Conservation (phyloP, 2,113 vertebrate species). For the Galemys pyrenaicus region DNA sequence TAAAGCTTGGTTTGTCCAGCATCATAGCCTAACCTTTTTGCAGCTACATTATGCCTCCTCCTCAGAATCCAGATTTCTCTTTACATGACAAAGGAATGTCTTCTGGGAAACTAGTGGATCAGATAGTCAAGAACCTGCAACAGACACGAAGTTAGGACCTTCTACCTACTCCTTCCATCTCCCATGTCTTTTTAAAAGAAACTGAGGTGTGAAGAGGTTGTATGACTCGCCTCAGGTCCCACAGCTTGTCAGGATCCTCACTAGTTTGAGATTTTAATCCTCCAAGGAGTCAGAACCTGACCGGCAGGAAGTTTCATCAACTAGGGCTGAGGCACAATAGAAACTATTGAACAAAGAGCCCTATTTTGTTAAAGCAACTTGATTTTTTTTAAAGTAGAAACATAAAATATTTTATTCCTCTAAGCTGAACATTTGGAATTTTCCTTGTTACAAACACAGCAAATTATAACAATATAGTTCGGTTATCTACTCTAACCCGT, state of each 20-base stretch:
- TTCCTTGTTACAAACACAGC: constrained; percentile 15
- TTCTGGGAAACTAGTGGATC: neutral
- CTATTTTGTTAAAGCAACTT: neutral
- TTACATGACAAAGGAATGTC: neutral
- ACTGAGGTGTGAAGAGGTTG: neutral
- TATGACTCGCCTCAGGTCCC: neutral
- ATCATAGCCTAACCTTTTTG: neutral
- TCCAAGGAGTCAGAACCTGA: neutral
- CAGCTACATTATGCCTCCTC: neutral
- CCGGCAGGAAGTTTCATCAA: constrained; percentile 9
- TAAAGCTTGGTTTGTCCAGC: neutral
- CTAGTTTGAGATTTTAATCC: neutral
- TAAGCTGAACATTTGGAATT: neutral
- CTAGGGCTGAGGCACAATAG: neutral
- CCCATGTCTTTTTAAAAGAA: neutral
- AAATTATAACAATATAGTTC: constrained; percentile 27
- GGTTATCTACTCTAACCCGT: neutral
- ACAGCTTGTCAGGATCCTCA: neutral
- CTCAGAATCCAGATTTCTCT: constrained; percentile 1
- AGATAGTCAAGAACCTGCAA: neutral
- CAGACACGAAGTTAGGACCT: neutral
- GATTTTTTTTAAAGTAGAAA: constrained; percentile 23
- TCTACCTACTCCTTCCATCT: neutral
- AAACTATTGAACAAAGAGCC: constrained; percentile 10
- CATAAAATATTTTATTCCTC: neutral